Evolutionary conservation across 2,888 invertebrate genomes (phyloP).

Genomic region (Cepaea hortensis): DNA sequence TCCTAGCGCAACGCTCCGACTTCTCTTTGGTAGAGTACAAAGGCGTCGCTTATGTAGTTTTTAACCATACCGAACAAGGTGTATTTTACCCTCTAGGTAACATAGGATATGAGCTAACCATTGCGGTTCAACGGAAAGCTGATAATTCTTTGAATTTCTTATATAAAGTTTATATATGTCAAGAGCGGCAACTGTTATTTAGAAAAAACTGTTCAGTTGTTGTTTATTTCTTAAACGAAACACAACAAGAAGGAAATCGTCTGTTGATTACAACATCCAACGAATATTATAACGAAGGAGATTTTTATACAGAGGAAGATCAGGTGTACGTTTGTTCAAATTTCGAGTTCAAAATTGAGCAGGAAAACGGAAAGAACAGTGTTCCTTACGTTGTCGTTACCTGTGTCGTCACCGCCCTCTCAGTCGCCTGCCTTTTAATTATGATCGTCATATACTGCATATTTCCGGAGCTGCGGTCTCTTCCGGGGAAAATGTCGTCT

Average conservation of each 20-base stretch:
- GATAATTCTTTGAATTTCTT: background rate
- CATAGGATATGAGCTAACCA: constrained; percentile 11
- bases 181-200: background rate
- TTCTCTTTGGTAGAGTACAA: background rate
- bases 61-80: background rate
- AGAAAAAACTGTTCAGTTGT: constrained; percentile 22
- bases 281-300: background rate
- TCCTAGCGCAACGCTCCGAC: background rate
- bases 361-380: background rate
- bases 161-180: constrained; percentile 7
- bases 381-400: background rate
- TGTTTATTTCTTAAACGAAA: constrained; percentile 32
- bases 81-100: constrained; percentile 8
- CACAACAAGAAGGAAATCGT: background rate
- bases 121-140: background rate
- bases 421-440: background rate
- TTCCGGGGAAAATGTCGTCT: constrained; percentile 36
- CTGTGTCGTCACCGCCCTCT: background rate
- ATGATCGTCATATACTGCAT: constrained; percentile 24
- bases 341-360: background rate
- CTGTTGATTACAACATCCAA: background rate
- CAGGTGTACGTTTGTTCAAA: constrained; percentile 27
- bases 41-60: constrained; percentile 2
- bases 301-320: background rate
- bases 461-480: constrained; percentile 20